Percentiles rank a stretch among this genome's conserved stretches.
Conservation (phyloP, 2,888 invertebrate species). For the Stenchaetothrips biformis region DNA sequence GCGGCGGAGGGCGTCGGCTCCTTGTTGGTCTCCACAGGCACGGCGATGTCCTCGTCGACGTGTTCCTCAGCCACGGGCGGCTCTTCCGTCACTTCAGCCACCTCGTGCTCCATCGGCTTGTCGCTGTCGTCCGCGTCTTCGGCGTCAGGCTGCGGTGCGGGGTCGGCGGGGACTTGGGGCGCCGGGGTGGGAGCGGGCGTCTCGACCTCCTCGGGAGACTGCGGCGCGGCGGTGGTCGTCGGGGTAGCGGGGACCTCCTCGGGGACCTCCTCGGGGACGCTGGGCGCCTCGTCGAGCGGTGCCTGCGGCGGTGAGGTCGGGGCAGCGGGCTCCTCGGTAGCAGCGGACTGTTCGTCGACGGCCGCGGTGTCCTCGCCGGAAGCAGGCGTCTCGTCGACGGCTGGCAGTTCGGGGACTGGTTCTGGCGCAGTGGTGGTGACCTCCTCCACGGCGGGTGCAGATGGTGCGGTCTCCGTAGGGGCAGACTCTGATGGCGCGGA, state of each 20-base stretch:
- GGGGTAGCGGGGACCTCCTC: neutral
- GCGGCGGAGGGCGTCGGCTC: neutral
- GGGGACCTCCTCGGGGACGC: neutral
- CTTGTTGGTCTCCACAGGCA: neutral
- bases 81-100: constrained; percentile 31
- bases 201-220: neutral
- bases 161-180: constrained; percentile 31
- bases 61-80: constrained; percentile 36
- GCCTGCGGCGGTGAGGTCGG: neutral
- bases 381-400: too few relatives aligned
- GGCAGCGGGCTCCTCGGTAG: constrained; percentile 26
- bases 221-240: neutral
- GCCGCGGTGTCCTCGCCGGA: too few relatives aligned
- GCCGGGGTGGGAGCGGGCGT: constrained; percentile 27
- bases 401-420: too few relatives aligned
- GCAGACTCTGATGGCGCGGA: too few relatives aligned
- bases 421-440: too few relatives aligned
- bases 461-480: too few relatives aligned
- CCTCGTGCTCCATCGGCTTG: constrained; percentile 29
- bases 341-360: neutral
- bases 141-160: constrained; percentile 31
- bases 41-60: constrained; percentile 41
- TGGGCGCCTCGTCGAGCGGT: neutral
- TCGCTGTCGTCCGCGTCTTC: constrained; percentile 34
- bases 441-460: too few relatives aligned